Base-by-base conservation (phyloP, 2,113 vertebrate species). In the Calypte anna region DNA sequence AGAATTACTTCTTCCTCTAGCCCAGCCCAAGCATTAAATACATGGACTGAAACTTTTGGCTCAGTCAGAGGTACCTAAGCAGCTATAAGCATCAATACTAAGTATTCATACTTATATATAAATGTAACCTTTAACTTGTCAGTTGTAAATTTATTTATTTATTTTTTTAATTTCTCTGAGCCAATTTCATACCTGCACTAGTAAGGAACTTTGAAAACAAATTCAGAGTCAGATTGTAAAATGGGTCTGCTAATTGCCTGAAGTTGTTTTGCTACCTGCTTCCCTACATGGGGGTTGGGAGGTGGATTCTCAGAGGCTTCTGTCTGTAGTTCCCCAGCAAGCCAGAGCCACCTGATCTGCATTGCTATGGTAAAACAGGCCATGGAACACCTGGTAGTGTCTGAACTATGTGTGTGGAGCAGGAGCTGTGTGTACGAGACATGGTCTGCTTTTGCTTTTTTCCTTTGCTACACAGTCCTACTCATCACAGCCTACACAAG, bases 51-150 rank as follows among this genome's bases (percentile, higher is more conserved):
- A 46, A 73, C 69, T 81, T 81, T 66, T 31, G 5, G 43, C 38
- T 55, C 1, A 0, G 2, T 53, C 10, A 67, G 43, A 80, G n/a
- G 13, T 73, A 53, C 4, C 0, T 36, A 68, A 77, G 20, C 10
- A 61, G 18, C 15, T 43, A 30, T 44, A 93, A 62, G n/a, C 44
- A 38, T 21, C 77, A 77, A 62, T 70, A 58, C 3, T 53, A 22
- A 33, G 12, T 46, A 58, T 79, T 67, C 4, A 2, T 57, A 30
- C 28, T 66, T 46, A 24, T 61, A 18, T 24, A 31, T 44, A 59
- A 74, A 68, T 24, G 5, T 24, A 72, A 31, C 33, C 9, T 67
- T 30, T 63, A 0, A 67, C 24, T 67, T 79, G 5, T 51, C 21
- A 10, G 38, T 50, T 13, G 3, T 58, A 23, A 40, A 38, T 38